Evolutionary conservation across 2,797 vertebrate genomes (phyloP).

Genomic region (Euphonia xanthogaster): DNA sequence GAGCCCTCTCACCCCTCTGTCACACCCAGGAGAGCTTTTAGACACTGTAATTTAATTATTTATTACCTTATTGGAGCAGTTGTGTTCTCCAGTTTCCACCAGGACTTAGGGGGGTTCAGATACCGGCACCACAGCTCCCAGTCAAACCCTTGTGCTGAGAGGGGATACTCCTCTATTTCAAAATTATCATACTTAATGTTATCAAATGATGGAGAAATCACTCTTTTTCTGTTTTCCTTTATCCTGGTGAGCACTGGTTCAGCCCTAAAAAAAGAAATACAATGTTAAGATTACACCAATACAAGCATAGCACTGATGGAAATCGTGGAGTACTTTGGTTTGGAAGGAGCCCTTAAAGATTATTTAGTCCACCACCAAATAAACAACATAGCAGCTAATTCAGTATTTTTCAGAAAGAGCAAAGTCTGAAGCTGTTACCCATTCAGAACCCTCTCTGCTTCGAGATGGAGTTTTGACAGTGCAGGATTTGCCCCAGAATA

Average conservation of each 20-base stretch:
- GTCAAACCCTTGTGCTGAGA: conserved; percentile 95
- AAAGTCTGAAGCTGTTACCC: neutral
- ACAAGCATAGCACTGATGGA: neutral
- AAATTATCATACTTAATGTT: conserved; percentile 98
- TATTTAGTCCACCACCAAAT: neutral
- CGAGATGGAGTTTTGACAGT: neutral
- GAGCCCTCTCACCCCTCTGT: neutral
- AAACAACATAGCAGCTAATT: neutral
- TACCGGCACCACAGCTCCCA: conserved; percentile 98
- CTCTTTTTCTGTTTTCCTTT: conserved; percentile 90
- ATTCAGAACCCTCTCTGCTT: neutral
- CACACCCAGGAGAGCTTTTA: neutral
- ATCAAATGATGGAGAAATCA: conserved; percentile 95
- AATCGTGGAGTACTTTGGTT: neutral
- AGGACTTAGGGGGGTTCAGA: conserved; percentile 92
- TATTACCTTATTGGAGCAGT: conserved; percentile 92
- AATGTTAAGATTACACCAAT: neutral
- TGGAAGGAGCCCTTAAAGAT: neutral
- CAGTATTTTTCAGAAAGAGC: neutral
- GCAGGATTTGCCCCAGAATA: neutral
- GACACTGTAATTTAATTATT: neutral
- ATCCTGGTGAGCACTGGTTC: conserved; percentile 92
- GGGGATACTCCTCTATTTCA: conserved; percentile 93
- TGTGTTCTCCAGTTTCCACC: conserved; percentile 93
- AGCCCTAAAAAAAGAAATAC: conserved; percentile 78